Evolutionary conservation across 1,140 invertebrate species (phyloP), one percentile per base, ranked within the genome.

Genomic region (Phocides pigmalion): DNA sequence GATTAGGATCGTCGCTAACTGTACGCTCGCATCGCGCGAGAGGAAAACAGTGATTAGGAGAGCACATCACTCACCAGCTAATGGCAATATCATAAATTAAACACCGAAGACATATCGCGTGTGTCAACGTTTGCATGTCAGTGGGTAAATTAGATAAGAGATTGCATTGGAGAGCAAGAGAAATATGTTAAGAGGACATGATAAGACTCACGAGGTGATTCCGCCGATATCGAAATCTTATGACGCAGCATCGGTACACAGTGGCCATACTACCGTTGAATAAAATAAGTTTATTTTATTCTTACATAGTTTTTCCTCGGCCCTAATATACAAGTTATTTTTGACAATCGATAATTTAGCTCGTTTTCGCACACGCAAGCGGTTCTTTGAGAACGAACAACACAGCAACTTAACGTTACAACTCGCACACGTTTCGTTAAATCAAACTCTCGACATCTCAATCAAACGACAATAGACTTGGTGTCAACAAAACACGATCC

Each of bases 81-180:
- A 70, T 70, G 47, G 56, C 53, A 58, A 64, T 54, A 46, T 66
- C 50, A 62, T 62, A 78, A 69, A 75, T 76, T 76, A 76, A 66
- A 71, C 70, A 70, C 51, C 37, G 44, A 14, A 35, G 25, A 64
- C 61, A 69, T 80, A 76, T 84, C 72, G 44, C 39, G 25, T 62
- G 65, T 59, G 62, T 61, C 58, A 69, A 78, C 64, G 35, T 76
- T 79, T 80, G 67, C 67, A 79, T 79, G 72, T 79, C 62, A 86
- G 76, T 84, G 62, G 81, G 81, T 81, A 78, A 87, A 76, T 71
- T 58, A 76, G 80, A 87, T 86, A 85, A 76, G n/a, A n/a, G n/a
- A n/a, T n/a, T n/a, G n/a, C 37, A 67, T 69, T 61, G 49, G 50
- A 72, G 59, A 66, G 51, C 44, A 63, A 41, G 66, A 73, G 72